phyloP scores from a whole-genome alignment of 64 coral and sea anemone species.

The Montipora cactus region DNA sequence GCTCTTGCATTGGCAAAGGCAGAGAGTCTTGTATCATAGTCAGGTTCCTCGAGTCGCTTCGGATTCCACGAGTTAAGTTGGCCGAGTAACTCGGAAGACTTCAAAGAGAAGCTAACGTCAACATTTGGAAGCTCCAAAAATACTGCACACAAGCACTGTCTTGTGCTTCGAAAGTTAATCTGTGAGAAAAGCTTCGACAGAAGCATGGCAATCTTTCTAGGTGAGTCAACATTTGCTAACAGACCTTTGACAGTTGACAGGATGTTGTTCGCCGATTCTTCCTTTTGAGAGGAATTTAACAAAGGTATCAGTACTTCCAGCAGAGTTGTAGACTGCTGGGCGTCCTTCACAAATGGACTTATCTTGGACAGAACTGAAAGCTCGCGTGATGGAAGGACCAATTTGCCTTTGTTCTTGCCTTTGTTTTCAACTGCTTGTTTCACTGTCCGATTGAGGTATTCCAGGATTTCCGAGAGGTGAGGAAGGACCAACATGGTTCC shows the following conservation, averaged over 20 bases:
- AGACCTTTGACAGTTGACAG: conserved; percentile 76
- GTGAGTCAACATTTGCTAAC: conserved; percentile 71
- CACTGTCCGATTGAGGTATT: conserved; percentile 72
- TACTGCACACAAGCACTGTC: conserved; percentile 76
- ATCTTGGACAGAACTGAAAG: conserved; percentile 94
- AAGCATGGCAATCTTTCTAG: conserved; percentile 54
- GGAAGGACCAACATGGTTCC: conserved; percentile 83
- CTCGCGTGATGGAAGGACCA: conserved; percentile 78
- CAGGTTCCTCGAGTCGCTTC: conserved; percentile 83
- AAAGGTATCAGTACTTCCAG: conserved; percentile 73
- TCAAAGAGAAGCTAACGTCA: conserved; percentile 51
- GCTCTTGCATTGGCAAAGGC: conserved; percentile 64
- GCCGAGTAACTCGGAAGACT: conserved; percentile 41
- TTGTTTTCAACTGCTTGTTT: conserved; percentile 62
- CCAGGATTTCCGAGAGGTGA: conserved; percentile 76
- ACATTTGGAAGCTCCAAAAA: conserved; percentile 74
- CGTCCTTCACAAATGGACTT: conserved; percentile 81
- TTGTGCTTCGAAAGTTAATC: conserved; percentile 66
- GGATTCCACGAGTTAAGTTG: conserved; percentile 78
- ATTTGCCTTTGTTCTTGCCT: conserved; percentile 30
- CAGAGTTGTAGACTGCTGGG: conserved; percentile 68
- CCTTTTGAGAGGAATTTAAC: conserved; percentile 64
- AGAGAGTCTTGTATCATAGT: conserved; percentile 68
- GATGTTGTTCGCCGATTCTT: conserved; percentile 80
- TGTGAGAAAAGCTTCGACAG: conserved; percentile 84